Evolutionary conservation across 2,888 invertebrate species (phyloP), one percentile per base, ranked within the genome.

Genomic region (Patella caerulea): DNA sequence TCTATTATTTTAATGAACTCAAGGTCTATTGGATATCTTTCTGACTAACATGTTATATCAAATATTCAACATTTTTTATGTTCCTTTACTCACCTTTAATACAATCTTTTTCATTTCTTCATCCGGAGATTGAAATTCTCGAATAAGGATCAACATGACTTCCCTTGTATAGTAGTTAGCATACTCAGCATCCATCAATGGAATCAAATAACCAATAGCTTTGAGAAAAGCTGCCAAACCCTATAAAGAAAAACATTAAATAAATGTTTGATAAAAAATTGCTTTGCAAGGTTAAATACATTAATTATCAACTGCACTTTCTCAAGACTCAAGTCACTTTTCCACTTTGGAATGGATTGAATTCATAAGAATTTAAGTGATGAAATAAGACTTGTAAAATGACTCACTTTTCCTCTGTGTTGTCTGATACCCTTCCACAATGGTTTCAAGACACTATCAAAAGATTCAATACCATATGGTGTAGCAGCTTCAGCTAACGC

Each of bases 51-150:
- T 45, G 7, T 45, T 45, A 45, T 45, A 45, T 45, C 7, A 45
- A 45, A 7, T 7, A 45, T 45, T 24, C 24, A 53, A 52, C 2
- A 71, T 0, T 15, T 17, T 71, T 24, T 24, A 29, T 24, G 24
- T 29, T 19, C 71, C 17, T 71, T 24, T 12, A 19, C 80, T 74
- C n/a, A 95, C 96, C 94, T 99, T 99, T 83, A 99, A 93, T 0
- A 99, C 99, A 93, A 99, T 99, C 92, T 99, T 99, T 92, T 99
- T 99, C 99, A 99, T 99, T 94, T 99, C 99, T 92, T 99, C 99
- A 92, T 99, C 99, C 0, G 99, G 99, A 78, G 99, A 99, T 93
- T 98, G 98, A 92, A 99, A 99, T 93, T 99, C 99, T 92, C 99
- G 95, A 88, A 99, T 99, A 52, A 99, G 94, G 92, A 99, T 99